A percentile compares a stretch with the other conserved stretches of the same genome.
Conservation (phyloP, 2,113 vertebrate genomes). For the Mesocricetus auratus region DNA sequence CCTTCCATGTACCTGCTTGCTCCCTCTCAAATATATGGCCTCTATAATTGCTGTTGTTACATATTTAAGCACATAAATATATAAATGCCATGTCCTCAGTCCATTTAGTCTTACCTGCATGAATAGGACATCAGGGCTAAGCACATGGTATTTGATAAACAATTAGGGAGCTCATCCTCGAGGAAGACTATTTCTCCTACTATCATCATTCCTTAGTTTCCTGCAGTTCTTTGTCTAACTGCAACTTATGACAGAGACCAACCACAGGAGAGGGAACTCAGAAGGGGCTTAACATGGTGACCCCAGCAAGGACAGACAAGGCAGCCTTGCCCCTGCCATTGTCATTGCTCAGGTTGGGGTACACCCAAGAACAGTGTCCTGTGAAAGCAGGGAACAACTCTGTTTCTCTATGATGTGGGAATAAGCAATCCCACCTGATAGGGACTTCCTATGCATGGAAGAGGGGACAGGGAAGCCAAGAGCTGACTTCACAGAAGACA, state of each 20-base stretch:
- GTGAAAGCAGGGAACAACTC: neutral
- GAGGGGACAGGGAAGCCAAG: neutral
- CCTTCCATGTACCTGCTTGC: neutral
- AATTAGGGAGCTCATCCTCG: neutral
- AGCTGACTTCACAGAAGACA: neutral
- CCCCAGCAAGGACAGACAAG: neutral
- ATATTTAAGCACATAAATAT: neutral
- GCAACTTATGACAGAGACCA: neutral
- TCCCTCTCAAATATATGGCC: neutral
- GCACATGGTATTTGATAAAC: neutral
- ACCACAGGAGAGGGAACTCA: neutral
- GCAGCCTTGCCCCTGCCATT: neutral
- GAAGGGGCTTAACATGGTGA: neutral
- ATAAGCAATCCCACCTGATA: neutral
- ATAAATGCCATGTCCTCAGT: neutral
- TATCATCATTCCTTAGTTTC: neutral
- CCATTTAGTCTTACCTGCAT: neutral
- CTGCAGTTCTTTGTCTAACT: neutral
- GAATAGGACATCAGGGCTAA: neutral
- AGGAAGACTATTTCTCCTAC: neutral
- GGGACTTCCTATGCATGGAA: neutral
- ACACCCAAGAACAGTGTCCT: neutral
- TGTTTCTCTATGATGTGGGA: neutral
- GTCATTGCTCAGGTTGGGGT: neutral
- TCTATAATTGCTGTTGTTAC: neutral